Evolutionary conservation across 2,888 invertebrate genomes (phyloP), one percentile per base, ranked within the genome.

Genomic region (Amphiduros pacificus): DNA sequence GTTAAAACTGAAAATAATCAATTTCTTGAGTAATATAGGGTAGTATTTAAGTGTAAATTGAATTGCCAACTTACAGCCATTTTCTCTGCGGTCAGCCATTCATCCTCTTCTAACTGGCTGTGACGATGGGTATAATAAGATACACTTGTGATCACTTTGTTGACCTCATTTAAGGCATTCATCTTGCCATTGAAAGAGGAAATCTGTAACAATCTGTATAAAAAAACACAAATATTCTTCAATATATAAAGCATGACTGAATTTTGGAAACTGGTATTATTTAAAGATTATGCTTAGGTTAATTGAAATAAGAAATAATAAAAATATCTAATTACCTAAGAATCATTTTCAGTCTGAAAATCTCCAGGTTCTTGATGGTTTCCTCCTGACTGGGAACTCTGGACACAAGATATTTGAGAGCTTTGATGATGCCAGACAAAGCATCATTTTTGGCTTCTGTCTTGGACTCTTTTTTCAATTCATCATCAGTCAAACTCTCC

Each of bases 171-270:
- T 68, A 98, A 85, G 26, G 97, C 97, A 77, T 96, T 96, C 97
- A 98, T 98, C 87, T 97, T 97, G 40, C 97, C 96, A 85, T 96
- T 97, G 82, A 97, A 98, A 58, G 96, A 96, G 27, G 96, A 95
- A 82, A 96, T 94, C 87, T 95, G 94, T 70, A 97, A 85, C 75
- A 94, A 89, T 80, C 93, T 88, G 73, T 48, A 36, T 48, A 44
- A 32, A 36, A 60, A 32, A 60, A n/a, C n/a, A n/a, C n/a, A n/a
- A n/a, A n/a, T n/a, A n/a, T 53, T 14, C 14, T 54, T n/a, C 4
- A 2, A 26, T 56, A n/a, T 9, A 56, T 22, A 28, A 14, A n/a
- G n/a, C n/a, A n/a, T n/a, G n/a, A n/a, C n/a, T n/a, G n/a, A n/a
- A n/a, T n/a, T n/a, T n/a, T n/a, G n/a, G n/a, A n/a, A n/a, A n/a